phyloP scores from a whole-genome alignment of 1,140 invertebrate species.

The Epicauta chinensis region DNA sequence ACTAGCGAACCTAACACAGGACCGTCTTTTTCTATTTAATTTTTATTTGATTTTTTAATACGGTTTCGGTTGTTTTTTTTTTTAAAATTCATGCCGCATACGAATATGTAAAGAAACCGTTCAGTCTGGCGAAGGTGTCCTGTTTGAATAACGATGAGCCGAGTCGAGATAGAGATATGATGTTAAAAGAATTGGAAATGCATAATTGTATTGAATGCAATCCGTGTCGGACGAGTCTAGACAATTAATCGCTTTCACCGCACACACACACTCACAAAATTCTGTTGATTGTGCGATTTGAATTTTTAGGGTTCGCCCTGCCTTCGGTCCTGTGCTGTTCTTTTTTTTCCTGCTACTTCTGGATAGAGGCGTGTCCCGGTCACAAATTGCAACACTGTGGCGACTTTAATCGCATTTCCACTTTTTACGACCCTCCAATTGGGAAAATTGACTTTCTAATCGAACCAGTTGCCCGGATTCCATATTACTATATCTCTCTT shows the following conservation, averaged over 20 bases:
- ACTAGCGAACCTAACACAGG: background rate
- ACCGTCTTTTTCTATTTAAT: too few species aligned
- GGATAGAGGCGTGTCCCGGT: slow-evolving; percentile 19
- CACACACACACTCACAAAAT: background rate
- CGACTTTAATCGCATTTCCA: slow-evolving; percentile 23
- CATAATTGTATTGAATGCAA: background rate
- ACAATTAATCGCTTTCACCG: background rate
- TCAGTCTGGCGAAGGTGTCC: background rate
- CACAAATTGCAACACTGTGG: slow-evolving; percentile 34
- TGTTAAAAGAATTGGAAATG: too few species aligned
- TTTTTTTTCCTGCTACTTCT: background rate
- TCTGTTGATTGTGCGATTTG: slow-evolving; percentile 2
- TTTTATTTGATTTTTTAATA: too few species aligned
- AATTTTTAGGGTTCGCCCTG: slow-evolving; percentile 8
- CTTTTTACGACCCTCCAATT: slow-evolving; percentile 37
- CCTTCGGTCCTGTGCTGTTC: slow-evolving; percentile 18
- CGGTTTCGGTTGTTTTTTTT: too few species aligned
- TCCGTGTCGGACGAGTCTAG: background rate
- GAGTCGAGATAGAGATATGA: background rate
- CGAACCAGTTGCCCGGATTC: slow-evolving; percentile 17
- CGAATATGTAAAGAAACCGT: too few species aligned
- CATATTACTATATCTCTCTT: slow-evolving; percentile 12
- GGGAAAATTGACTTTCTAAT: slow-evolving; percentile 31
- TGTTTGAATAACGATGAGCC: background rate
- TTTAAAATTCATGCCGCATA: background rate